These are phyloP conservation scores for Gallinago media DNA, from an alignment of 2,113 vertebrate species.

Conservation along the genomic window DNA sequence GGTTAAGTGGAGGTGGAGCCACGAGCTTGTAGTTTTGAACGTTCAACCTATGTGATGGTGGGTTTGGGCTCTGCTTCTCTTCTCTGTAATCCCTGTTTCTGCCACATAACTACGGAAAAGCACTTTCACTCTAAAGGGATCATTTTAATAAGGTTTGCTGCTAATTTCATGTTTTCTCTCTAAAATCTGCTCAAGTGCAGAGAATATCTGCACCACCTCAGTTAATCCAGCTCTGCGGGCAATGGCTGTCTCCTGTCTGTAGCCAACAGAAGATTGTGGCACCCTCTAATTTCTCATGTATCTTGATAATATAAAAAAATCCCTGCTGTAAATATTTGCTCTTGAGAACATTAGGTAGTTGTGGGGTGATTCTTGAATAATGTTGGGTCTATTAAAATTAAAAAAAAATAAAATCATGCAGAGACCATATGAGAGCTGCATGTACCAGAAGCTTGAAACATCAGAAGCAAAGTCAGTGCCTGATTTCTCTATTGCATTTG, in stretches of 20 bases:
- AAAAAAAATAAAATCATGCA: fast-evolving
- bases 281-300: neutral
- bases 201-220: neutral
- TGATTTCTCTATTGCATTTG: slow-evolving; percentile 46
- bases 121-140: neutral
- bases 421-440: neutral
- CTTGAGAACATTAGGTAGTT: neutral
- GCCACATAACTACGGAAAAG: neutral
- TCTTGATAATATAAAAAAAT: neutral
- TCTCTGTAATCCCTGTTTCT: neutral
- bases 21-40: neutral
- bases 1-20: neutral
- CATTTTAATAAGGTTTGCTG: neutral
- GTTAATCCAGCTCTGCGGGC: neutral
- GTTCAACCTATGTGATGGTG: neutral
- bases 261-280: neutral
- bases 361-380: neutral
- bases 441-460: neutral
- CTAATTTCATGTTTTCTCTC: neutral
- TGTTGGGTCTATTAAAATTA: neutral
- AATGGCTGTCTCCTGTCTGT: neutral
- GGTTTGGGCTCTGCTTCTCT: neutral
- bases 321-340: neutral
- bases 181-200: neutral
- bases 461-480: neutral